Percentiles rank a stretch among this genome's conserved stretches.
Conservation (phyloP, 2,888 invertebrate genomes). For the Dasypogon diadema region DNA sequence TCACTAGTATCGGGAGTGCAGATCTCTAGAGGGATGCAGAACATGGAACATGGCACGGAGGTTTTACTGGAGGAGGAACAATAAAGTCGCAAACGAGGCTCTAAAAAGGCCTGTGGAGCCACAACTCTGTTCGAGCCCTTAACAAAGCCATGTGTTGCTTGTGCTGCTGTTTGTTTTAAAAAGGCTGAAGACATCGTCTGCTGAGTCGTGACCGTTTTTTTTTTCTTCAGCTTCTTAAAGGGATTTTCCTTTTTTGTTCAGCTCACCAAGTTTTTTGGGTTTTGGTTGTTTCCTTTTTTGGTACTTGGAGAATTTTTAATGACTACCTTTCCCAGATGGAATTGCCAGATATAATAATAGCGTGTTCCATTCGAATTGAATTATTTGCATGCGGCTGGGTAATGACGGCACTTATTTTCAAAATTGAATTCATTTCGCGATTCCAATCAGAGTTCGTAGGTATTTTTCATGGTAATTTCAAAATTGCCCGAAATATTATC, state of each 20-base stretch:
- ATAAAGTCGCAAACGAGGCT: constrained; percentile 47
- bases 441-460: not conserved
- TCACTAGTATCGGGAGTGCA: constrained; percentile 26
- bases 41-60: constrained; percentile 27
- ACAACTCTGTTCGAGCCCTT: constrained; percentile 22
- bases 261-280: constrained; percentile 18
- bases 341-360: not conserved
- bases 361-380: not conserved
- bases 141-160: constrained; percentile 47
- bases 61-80: constrained; percentile 37
- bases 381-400: not conserved
- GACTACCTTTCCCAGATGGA: constrained; percentile 24
- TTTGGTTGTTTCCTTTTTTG: constrained; percentile 23
- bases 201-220: constrained; percentile 37
- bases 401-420: not conserved
- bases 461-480: not conserved
- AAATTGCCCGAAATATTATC: not conserved
- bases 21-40: constrained; percentile 21
- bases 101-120: constrained; percentile 37
- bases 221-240: constrained; percentile 33
- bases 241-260: constrained; percentile 42
- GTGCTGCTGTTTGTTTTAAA: constrained; percentile 43
- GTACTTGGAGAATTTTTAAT: constrained; percentile 36
- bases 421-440: constrained; percentile 5
- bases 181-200: constrained; percentile 34